Conservation (phyloP, 1,140 invertebrate genomes). For the Listronotus bonariensis region DNA sequence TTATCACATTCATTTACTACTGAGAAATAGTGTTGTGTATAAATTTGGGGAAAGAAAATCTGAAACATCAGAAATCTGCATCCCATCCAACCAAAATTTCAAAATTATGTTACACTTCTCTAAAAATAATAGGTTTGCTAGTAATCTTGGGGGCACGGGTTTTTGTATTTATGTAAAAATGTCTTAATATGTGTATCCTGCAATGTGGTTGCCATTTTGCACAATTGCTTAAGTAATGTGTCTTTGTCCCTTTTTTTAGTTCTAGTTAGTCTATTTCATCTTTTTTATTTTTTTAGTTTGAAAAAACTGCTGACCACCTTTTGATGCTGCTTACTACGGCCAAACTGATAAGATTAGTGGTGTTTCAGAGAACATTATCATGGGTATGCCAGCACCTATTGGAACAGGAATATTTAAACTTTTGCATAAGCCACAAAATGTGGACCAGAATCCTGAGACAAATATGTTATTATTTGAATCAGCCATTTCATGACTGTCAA, state of each 20-base stretch:
- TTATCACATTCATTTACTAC: too few relatives aligned
- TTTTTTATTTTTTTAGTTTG: slow-evolving; percentile 75
- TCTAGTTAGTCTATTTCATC: background rate
- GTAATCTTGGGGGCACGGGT: too few relatives aligned
- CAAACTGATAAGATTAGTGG: slow-evolving; percentile 93
- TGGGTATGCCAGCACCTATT: slow-evolving; percentile 92
- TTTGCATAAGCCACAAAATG: slow-evolving; percentile 68
- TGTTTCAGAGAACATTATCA: slow-evolving; percentile 97
- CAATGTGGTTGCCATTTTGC: too few relatives aligned
- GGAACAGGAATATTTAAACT: slow-evolving; percentile 96
- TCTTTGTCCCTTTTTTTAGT: background rate
- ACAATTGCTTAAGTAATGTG: too few relatives aligned
- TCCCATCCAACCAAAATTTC: too few relatives aligned
- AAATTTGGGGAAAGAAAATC: too few relatives aligned
- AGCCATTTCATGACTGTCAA: slow-evolving; percentile 11
- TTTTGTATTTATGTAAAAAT: too few relatives aligned
- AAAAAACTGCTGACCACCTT: slow-evolving; percentile 99
- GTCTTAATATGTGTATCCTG: too few relatives aligned
- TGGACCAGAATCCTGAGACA: slow-evolving; percentile 43
- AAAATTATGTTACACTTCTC: too few relatives aligned
- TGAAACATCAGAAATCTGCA: too few relatives aligned
- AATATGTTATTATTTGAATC: slow-evolving; percentile 49
- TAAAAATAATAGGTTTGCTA: too few relatives aligned
- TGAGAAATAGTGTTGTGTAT: too few relatives aligned
- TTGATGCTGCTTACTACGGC: slow-evolving; percentile 98